These are phyloP conservation scores for Gorsachius goisagi DNA, from an alignment of 2,113 vertebrate species.

Conservation along the genomic window DNA sequence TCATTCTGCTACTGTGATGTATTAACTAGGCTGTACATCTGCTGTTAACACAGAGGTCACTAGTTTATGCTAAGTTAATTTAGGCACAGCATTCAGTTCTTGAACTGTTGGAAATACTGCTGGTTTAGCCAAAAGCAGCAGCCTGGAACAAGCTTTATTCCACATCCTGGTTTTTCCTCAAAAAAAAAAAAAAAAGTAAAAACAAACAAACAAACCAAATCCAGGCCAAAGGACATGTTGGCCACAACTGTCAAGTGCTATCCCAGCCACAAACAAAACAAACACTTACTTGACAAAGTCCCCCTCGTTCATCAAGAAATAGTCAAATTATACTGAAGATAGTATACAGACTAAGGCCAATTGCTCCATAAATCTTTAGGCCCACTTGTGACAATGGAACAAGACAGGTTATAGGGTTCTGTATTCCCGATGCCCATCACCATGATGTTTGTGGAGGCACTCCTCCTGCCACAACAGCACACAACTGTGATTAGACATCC, in stretches of 20 bases:
- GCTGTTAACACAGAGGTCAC: background rate
- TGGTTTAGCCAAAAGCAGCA: background rate
- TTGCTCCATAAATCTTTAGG: background rate
- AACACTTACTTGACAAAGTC: background rate
- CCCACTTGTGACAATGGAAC: background rate
- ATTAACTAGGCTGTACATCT: slow-evolving; percentile 12
- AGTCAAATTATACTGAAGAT: background rate
- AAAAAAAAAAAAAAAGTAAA: background rate
- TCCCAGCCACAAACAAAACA: background rate
- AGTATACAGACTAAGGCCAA: background rate
- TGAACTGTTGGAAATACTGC: background rate
- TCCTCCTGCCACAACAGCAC: background rate
- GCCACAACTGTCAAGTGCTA: background rate
- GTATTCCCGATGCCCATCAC: background rate
- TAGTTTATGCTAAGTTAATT: background rate
- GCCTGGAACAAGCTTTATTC: background rate
- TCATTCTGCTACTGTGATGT: slow-evolving; percentile 32
- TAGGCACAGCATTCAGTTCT: background rate
- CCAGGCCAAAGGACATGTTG: background rate
- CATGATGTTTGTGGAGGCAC: background rate
- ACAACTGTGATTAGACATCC: background rate
- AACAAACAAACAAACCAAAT: background rate
- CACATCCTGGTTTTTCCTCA: background rate
- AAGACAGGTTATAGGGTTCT: background rate
- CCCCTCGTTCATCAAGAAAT: background rate